These are phyloP conservation scores for Hirundo rustica DNA, from an alignment of 2,797 vertebrate genomes.

Conservation along the genomic window DNA sequence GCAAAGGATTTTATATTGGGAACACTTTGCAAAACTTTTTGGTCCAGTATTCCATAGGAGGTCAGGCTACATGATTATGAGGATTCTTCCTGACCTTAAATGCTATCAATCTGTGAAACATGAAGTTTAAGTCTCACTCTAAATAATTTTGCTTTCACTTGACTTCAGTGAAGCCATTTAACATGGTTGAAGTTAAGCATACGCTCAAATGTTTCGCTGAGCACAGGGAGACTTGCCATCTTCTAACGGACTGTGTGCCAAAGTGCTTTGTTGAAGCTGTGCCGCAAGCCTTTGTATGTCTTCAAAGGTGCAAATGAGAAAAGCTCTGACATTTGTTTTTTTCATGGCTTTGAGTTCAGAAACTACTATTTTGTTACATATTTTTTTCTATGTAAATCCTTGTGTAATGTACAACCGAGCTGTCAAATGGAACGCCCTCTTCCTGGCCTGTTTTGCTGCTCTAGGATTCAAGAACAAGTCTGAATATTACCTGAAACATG, in stretches of 20 bases:
- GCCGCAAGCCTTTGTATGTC: background rate
- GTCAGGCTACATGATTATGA: background rate
- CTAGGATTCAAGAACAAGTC: background rate
- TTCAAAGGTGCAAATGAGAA: background rate
- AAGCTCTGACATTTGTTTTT: background rate
- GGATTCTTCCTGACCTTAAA: background rate
- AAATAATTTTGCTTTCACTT: background rate
- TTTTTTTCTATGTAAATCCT: accelerated
- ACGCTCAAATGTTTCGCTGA: background rate
- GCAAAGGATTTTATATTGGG: background rate
- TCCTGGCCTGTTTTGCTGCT: background rate
- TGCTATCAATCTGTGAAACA: background rate
- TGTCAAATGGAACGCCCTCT: background rate
- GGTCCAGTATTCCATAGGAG: background rate
- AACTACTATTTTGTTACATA: background rate
- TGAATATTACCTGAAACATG: background rate
- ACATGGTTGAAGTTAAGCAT: background rate
- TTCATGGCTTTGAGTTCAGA: background rate
- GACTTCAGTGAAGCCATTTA: background rate
- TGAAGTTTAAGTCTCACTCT: background rate
- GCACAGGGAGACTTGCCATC: background rate
- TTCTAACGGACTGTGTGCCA: background rate
- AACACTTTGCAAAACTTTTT: slow-evolving; percentile 1
- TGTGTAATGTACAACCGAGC: background rate
- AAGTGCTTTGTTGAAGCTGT: background rate